phyloP scores from a whole-genome alignment of 2,888 invertebrate genomes.

The Resseliella maxima region DNA sequence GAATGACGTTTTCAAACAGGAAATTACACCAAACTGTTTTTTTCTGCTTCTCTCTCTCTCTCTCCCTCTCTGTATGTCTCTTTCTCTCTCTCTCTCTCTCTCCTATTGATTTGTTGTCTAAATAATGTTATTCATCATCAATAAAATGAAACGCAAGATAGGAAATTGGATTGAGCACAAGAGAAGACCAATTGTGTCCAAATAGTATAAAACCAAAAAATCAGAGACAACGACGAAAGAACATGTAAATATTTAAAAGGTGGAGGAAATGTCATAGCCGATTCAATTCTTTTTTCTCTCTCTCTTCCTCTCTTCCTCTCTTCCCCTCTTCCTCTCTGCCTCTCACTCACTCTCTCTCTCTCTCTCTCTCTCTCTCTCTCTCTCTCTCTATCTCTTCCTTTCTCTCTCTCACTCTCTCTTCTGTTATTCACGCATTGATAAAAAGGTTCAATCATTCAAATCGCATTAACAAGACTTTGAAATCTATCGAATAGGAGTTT shows the following conservation, averaged over 20 bases:
- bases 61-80: background rate
- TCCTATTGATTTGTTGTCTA: slow-evolving; percentile 1
- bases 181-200: slow-evolving; percentile 1
- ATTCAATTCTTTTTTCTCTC: background rate
- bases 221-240: background rate
- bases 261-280: background rate
- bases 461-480: too few relatives aligned
- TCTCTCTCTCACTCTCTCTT: too few relatives aligned
- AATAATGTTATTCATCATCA: slow-evolving; percentile 44
- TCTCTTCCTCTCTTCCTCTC: too few relatives aligned
- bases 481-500: too few relatives aligned
- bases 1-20: slow-evolving; percentile 51
- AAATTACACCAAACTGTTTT: slow-evolving; percentile 54
- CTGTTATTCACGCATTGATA: too few relatives aligned
- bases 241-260: slow-evolving; percentile 20
- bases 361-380: too few relatives aligned
- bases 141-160: background rate
- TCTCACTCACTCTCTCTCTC: too few relatives aligned
- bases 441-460: too few relatives aligned
- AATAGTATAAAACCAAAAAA: background rate
- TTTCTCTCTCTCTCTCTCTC: background rate
- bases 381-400: too few relatives aligned
- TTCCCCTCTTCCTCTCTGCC: too few relatives aligned
- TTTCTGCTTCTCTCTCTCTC: background rate
- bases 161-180: slow-evolving; percentile 37